These are phyloP conservation scores for Dendrocopos noguchii DNA, from an alignment of 2,113 vertebrate species.

Conservation along the genomic window DNA sequence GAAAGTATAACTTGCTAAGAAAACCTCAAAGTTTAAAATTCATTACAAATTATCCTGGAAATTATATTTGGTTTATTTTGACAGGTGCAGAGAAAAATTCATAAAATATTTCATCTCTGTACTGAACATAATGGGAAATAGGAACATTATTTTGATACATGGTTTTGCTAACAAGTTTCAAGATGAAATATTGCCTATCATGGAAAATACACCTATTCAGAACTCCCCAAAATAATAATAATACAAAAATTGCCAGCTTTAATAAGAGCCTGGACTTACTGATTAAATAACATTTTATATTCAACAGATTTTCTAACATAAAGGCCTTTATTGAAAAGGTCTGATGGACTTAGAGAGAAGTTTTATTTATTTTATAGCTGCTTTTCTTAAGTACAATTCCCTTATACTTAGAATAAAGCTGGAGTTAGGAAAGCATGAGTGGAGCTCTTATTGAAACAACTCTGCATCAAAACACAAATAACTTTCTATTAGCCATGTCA, in stretches of 20 bases:
- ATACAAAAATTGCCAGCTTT: slow-evolving; percentile 35
- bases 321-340: slow-evolving; percentile 46
- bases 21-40: background rate
- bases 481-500: slow-evolving; percentile 61
- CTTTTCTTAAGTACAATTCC: slow-evolving; percentile 57
- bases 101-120: slow-evolving; percentile 34
- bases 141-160: slow-evolving; percentile 49
- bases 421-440: slow-evolving; percentile 36
- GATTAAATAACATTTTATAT: slow-evolving; percentile 68
- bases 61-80: slow-evolving; percentile 59
- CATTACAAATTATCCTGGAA: slow-evolving; percentile 47
- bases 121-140: slow-evolving; percentile 31
- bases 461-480: slow-evolving; percentile 63
- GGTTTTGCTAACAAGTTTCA: slow-evolving; percentile 45
- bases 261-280: slow-evolving; percentile 43
- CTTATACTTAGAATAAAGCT: slow-evolving; percentile 48
- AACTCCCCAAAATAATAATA: background rate
- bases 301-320: slow-evolving; percentile 31
- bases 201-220: slow-evolving; percentile 46
- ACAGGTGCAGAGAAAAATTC: slow-evolving; percentile 11
- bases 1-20: background rate
- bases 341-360: slow-evolving; percentile 36
- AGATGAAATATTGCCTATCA: slow-evolving; percentile 49
- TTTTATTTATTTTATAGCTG: slow-evolving; percentile 57
- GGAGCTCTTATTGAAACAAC: slow-evolving; percentile 51